phyloP scores from a whole-genome alignment of 2,888 invertebrate species.

The Eupithecia inturbata region DNA sequence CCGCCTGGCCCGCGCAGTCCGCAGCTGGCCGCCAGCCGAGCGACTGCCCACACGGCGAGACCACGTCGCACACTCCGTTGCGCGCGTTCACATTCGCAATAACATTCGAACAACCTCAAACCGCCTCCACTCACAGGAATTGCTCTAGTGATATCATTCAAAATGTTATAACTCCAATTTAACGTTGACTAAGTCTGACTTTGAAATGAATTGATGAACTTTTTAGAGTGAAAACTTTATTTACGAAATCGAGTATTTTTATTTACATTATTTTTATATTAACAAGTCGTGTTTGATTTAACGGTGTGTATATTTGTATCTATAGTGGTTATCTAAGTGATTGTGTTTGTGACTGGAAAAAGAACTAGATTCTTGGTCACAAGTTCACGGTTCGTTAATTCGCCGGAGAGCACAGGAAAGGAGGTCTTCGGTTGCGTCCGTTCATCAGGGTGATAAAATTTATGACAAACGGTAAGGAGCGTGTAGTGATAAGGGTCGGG shows the following conservation, averaged over 20 bases:
- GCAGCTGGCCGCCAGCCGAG: constrained; percentile 77
- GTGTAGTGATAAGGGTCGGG: constrained; percentile 77
- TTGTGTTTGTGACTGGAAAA: constrained; percentile 75
- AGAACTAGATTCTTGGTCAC: constrained; percentile 68
- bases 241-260: constrained; percentile 33
- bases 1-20: constrained; percentile 74
- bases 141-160: constrained; percentile 65
- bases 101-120: constrained; percentile 75
- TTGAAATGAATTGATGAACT: constrained; percentile 45
- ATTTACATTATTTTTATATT: constrained; percentile 1
- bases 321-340: constrained; percentile 64
- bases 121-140: constrained; percentile 69
- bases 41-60: constrained; percentile 61
- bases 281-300: not conserved
- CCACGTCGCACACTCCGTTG: constrained; percentile 40
- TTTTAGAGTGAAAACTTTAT: constrained; percentile 59
- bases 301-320: constrained; percentile 43
- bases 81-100: constrained; percentile 71
- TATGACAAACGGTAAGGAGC: constrained; percentile 82
- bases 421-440: constrained; percentile 71
- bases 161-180: constrained; percentile 55
- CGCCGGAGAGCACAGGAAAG: constrained; percentile 68
- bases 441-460: constrained; percentile 81
- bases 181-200: constrained; percentile 45
- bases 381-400: constrained; percentile 80